Base-by-base conservation (phyloP, 2,888 invertebrate genomes). In the Latrodectus elegans region DNA sequence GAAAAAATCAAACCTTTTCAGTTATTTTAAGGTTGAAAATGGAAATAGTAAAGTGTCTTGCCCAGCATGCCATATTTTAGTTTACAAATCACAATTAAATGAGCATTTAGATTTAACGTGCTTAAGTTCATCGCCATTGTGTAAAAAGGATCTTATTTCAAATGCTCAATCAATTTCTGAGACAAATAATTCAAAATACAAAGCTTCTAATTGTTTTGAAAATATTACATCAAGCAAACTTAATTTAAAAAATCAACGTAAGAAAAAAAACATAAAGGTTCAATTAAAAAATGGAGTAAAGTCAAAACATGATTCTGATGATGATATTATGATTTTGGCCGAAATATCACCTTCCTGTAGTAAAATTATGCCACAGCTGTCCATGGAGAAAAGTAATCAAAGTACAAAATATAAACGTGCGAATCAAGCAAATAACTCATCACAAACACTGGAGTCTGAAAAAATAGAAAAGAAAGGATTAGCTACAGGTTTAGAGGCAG, bases 11-110 rank as follows among this genome's bases (percentile, higher is more conserved):
- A 86, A 60, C 51, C 71, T 86, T 17, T 71, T 80, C 17, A 71
- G 76, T 71, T 80, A 65, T 55, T 86, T 86, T 17, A 60, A 80
- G n/a, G 52, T 65, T n/a, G 51, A 71, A 52, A 12, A 60, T 0
- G 68, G 70, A 49, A 60, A 17, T 60, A 51, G 14, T 10, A 80
- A 68, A 12, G 49, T 80, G 14, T 52, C 53, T n/a, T 86, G 85
- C 12, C 85, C 85, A 1, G 85, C 85, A 11, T 86, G 85, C 53
- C 76, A 75, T 52, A 53, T 53, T 15, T 38, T 22, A 11, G n/a
- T 86, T 38, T 12, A 60, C 8, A 80, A 86, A 65, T 80, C 80
- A 3, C 70, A 76, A 53, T 65, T 86, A 52, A 86, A 86, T 76
- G 53, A 64, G 2, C 85, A 86, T 72, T 22, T 86, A 49, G 85